These are phyloP conservation scores for Buceros bicornis DNA, from an alignment of 2,797 vertebrate genomes.

Conservation along the genomic window DNA sequence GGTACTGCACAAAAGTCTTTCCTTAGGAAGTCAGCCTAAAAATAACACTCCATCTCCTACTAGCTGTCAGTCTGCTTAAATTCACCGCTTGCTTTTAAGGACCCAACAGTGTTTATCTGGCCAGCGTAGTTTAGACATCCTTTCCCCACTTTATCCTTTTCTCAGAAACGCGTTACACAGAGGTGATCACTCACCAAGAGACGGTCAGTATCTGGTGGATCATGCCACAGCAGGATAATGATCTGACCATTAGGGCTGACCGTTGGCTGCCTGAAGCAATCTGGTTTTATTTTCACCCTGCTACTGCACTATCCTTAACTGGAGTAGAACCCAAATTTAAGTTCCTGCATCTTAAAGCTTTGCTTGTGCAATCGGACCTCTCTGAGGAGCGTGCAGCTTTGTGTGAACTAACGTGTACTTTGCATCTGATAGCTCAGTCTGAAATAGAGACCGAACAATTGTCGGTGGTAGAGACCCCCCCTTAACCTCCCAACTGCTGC, in stretches of 20 bases:
- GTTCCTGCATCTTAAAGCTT: neutral
- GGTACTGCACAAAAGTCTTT: neutral
- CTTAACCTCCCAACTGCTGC: neutral
- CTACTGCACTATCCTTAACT: neutral
- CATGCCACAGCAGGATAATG: neutral
- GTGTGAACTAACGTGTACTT: rapidly evolving
- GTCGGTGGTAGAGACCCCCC: neutral
- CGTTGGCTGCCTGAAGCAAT: neutral
- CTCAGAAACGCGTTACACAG: neutral
- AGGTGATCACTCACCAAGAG: neutral
- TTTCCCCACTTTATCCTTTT: neutral
- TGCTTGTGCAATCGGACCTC: neutral
- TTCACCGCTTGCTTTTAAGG: neutral
- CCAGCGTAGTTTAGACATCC: neutral
- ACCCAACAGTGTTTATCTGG: neutral
- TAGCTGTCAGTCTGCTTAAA: slow-evolving; percentile 8
- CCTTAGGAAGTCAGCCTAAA: slow-evolving; percentile 28
- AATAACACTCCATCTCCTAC: slow-evolving; percentile 18
- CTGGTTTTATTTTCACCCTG: neutral
- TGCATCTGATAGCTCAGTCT: neutral
- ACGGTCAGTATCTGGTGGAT: neutral
- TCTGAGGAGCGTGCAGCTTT: neutral
- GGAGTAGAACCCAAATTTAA: neutral
- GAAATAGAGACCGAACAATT: neutral
- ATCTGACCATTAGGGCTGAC: neutral